phyloP scores from a whole-genome alignment of 2,888 invertebrate species.

The Heliconius erato region DNA sequence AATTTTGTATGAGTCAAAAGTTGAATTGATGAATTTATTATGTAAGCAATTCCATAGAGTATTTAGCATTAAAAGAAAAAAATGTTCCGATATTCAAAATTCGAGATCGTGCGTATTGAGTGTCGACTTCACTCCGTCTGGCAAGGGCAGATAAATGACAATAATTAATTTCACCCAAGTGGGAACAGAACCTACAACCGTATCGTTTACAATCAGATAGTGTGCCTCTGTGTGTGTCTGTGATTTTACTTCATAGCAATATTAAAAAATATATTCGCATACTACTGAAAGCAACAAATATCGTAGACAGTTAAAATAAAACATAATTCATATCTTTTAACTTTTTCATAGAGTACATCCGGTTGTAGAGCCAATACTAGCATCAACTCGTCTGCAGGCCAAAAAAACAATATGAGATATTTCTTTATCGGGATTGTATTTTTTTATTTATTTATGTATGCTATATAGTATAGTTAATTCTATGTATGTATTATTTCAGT shows the following conservation, averaged over 20 bases:
- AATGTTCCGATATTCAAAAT: too few relatives aligned
- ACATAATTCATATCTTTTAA: slow-evolving; percentile 38
- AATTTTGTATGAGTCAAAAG: not conserved
- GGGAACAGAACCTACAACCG: not conserved
- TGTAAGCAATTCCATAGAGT: too few relatives aligned
- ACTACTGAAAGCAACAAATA: slow-evolving; percentile 36
- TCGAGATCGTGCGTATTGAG: too few relatives aligned
- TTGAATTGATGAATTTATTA: not conserved
- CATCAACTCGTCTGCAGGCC: not conserved
- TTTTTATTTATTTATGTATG: not conserved
- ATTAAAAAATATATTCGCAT: slow-evolving; percentile 37
- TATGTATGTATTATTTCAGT: too few relatives aligned
- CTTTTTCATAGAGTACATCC: slow-evolving; percentile 38
- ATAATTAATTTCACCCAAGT: not conserved
- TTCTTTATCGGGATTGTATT: not conserved
- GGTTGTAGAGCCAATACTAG: slow-evolving; percentile 3
- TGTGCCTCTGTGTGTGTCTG: not conserved
- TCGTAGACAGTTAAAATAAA: slow-evolving; percentile 37
- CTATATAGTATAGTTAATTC: too few relatives aligned
- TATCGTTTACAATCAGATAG: not conserved
- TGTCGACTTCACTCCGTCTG: too few relatives aligned
- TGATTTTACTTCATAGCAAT: not conserved
- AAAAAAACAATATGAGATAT: not conserved
- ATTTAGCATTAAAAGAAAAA: too few relatives aligned
- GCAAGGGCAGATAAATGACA: not conserved